phyloP scores from a whole-genome alignment of 2,888 invertebrate species.

The Agonum fuliginosum region DNA sequence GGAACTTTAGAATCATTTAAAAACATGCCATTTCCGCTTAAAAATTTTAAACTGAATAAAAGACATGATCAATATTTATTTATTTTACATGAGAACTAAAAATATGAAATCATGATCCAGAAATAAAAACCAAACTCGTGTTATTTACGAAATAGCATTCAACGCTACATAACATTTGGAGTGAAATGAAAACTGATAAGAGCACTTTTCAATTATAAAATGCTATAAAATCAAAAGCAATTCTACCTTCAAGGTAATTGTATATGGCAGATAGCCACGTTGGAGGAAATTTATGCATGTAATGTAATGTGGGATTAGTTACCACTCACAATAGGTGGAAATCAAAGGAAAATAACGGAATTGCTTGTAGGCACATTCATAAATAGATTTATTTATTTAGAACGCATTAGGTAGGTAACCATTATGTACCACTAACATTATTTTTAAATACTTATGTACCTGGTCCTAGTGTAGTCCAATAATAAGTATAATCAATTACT shows the following conservation, averaged over 20 bases:
- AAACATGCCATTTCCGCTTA: no score
- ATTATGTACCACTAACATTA: no score
- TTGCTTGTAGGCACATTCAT: no score
- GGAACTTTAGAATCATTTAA: no score
- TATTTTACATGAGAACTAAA: neutral
- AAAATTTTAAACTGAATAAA: no score
- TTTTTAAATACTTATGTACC: no score
- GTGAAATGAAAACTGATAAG: slow-evolving; percentile 36
- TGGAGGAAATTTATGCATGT: neutral
- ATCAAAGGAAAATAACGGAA: slow-evolving; percentile 13
- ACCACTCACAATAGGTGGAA: neutral
- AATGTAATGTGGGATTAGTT: neutral
- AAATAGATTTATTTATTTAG: no score
- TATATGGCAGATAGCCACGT: neutral
- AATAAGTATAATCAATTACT: no score
- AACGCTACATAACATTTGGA: neutral
- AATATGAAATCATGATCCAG: neutral
- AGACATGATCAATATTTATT: neutral
- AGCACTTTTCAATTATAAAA: slow-evolving; percentile 37
- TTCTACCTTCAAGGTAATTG: slow-evolving; percentile 41
- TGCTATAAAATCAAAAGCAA: slow-evolving; percentile 23
- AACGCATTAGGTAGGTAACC: no score
- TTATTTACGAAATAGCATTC: slow-evolving; percentile 14
- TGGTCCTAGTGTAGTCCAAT: no score
- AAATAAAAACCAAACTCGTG: neutral